Evolutionary conservation across 2,113 vertebrate species (phyloP), one percentile per base, ranked within the genome.

Genomic region (Geothlypis trichas): DNA sequence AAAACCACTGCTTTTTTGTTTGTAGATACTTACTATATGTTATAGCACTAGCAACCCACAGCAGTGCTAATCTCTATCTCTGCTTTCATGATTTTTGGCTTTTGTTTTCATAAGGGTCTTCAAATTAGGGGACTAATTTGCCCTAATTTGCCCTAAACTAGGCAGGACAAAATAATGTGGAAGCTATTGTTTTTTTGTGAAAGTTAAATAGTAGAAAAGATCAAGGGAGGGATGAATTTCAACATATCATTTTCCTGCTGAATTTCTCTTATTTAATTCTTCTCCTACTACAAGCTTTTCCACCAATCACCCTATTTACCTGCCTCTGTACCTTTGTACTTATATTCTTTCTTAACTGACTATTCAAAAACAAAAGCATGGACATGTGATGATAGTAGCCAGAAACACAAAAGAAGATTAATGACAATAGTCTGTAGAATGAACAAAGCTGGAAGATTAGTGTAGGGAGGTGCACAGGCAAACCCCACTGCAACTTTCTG

Each of bases 401-500:
- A 68, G 88, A 87, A 91, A 24, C 19, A 75, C 3, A 8, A 46
- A 39, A 49, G 27, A 76, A 39, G 4, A 47, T 46, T 30, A 92
- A 33, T 39, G 51, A n/a, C 12, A 35, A 17, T 39, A 77, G 47
- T 12, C 96, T 87, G 26, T 10, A 52, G 31, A 79, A 71, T 13
- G 7, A 6, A 47, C 10, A 49, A 67, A 71, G 12, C 3, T 18
- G 7, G 12, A 27, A 17, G 17, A 30, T 57, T 62, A 71, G 4
- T 2, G 1, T 7, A 37, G 16, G 3, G 9, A 54, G 11, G 2
- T 24, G 11, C 41, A 13, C 15, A 63, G 15, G 4, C 11, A 63
- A 80, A 80, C 46, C 5, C 26, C 13, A 14, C 13, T 27, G 7
- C 15, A 6, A 1, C 16, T 72, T 63, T 67, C 49, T 49, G 13